These are phyloP conservation scores for Calameuta idolon DNA, from an alignment of 2,888 invertebrate species.

Conservation along the genomic window DNA sequence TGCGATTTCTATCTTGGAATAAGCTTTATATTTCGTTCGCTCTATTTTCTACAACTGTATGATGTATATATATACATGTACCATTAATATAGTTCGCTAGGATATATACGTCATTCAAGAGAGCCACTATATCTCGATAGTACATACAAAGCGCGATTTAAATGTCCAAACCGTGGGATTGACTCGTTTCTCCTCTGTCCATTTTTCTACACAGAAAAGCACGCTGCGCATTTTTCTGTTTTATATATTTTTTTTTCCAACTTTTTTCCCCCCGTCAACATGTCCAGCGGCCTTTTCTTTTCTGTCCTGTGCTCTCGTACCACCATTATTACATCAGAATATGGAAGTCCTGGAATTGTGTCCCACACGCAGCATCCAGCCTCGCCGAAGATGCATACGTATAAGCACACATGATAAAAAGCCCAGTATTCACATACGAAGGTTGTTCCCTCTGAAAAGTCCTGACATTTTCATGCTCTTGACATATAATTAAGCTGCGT, in stretches of 20 bases:
- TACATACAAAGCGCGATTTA: not conserved
- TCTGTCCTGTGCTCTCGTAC: not conserved
- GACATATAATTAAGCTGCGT: conserved; percentile 1
- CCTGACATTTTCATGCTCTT: not conserved
- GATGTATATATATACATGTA: no score
- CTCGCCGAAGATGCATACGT: not conserved
- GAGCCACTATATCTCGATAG: not conserved
- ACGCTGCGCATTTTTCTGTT: not conserved
- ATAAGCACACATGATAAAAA: not conserved
- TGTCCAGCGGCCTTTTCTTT: not conserved
- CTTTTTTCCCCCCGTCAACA: not conserved
- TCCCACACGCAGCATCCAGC: not conserved
- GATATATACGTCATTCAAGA: not conserved
- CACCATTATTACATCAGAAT: not conserved
- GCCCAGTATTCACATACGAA: not conserved
- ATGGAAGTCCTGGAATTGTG: not conserved
- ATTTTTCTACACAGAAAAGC: not conserved
- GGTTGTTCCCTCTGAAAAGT: not conserved
- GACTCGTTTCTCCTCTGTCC: not conserved
- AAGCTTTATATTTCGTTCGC: not conserved
- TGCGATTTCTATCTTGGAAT: not conserved
- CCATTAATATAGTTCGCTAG: no score
- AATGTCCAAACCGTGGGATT: not conserved
- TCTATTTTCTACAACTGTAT: not conserved
- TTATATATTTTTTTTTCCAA: not conserved